Percentiles rank a stretch among this genome's conserved stretches.
phyloP scores from a whole-genome alignment of 1,140 invertebrate genomes.

The Heliothis subflexa region DNA sequence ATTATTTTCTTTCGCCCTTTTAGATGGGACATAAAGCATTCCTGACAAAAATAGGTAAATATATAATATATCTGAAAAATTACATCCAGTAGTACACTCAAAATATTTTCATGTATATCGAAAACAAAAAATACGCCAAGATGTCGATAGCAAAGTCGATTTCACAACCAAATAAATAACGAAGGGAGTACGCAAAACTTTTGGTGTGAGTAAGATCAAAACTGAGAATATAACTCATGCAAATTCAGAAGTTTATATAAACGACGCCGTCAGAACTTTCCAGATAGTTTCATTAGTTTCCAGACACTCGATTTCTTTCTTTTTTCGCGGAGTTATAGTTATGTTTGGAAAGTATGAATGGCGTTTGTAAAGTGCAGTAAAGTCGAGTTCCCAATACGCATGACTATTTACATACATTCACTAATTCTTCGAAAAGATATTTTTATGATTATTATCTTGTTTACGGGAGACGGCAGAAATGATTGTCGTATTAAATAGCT shows the following conservation, averaged over 20 bases:
- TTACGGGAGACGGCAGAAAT: no score
- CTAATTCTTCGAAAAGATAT: no score
- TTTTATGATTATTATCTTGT: no score
- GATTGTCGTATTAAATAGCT: no score
- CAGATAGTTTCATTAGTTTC: constrained; percentile 53
- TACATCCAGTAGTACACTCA: no score
- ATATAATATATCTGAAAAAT: no score
- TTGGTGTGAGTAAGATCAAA: constrained; percentile 51
- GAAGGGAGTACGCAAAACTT: constrained; percentile 40
- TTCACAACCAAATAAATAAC: constrained; percentile 50
- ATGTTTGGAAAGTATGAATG: constrained; percentile 8
- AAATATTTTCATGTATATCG: no score
- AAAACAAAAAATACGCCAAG: background rate
- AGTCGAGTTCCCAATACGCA: no score
- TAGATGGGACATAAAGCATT: no score
- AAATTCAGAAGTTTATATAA: constrained; percentile 52
- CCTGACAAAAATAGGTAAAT: no score
- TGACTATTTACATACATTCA: no score
- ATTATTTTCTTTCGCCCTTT: no score
- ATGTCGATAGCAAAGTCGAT: constrained; percentile 46
- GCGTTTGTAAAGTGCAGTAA: background rate
- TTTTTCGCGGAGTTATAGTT: background rate
- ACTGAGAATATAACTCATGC: constrained; percentile 52
- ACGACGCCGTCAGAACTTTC: constrained; percentile 48
- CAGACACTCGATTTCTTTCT: constrained; percentile 46